Evolutionary conservation across 2,113 vertebrate genomes (phyloP).

Genomic region (Ictalurus furcatus): DNA sequence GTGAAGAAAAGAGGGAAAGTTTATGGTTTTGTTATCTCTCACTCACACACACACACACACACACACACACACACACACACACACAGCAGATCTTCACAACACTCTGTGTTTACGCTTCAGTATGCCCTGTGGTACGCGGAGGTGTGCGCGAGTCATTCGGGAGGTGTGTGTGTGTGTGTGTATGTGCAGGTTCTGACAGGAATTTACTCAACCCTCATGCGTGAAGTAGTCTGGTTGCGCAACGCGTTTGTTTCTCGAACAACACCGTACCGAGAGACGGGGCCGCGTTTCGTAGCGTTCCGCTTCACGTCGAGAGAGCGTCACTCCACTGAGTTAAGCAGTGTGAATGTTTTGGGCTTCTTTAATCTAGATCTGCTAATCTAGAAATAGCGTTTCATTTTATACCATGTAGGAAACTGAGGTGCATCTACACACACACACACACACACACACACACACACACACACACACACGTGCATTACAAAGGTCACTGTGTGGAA

Average conservation of each 20-base stretch:
- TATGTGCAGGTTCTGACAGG: neutral
- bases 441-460: too few relatives aligned
- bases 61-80: neutral
- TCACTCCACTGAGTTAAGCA: neutral
- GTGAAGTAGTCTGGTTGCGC: neutral
- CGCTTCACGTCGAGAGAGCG: neutral
- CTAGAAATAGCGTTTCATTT: too few relatives aligned
- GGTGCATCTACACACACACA: too few relatives aligned
- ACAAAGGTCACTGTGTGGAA: too few relatives aligned
- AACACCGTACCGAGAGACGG: neutral
- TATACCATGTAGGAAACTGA: too few relatives aligned
- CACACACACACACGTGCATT: too few relatives aligned
- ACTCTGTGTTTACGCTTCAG: neutral
- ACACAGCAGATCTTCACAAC: neutral
- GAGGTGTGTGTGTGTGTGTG: neutral
- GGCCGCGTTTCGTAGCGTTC: neutral
- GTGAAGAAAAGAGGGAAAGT: neutral
- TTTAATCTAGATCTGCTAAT: neutral
- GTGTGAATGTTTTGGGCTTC: neutral
- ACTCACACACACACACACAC: neutral
- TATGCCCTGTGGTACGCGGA: neutral
- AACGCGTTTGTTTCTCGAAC: neutral
- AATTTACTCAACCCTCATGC: neutral
- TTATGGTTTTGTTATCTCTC: neutral
- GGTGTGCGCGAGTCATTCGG: neutral